A percentile compares a stretch with the other conserved stretches of the same genome.
Conservation (phyloP, 2,113 vertebrate species). For the Nycticorax nycticorax region DNA sequence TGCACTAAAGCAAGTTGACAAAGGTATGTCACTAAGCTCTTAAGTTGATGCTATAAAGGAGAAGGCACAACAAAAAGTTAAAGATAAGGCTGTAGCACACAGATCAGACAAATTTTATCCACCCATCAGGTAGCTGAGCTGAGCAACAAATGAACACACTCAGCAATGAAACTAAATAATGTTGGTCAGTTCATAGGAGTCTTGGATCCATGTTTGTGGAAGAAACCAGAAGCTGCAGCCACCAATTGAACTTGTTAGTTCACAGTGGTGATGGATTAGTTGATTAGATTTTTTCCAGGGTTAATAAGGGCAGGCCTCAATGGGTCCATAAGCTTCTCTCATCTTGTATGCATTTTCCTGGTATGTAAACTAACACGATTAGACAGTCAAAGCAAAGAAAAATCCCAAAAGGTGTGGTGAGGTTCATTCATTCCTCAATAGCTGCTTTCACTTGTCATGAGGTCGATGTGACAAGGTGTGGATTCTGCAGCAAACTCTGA, state of each 20-base stretch:
- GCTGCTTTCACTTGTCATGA: neutral
- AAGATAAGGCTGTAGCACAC: neutral
- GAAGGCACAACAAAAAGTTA: neutral
- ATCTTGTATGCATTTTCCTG: neutral
- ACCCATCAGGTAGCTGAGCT: neutral
- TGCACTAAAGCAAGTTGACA: neutral
- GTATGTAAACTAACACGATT: slow-evolving; percentile 11
- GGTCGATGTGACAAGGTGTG: neutral
- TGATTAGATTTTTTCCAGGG: slow-evolving; percentile 44
- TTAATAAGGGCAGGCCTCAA: slow-evolving; percentile 55
- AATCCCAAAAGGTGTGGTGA: neutral
- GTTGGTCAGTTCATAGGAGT: slow-evolving; percentile 10
- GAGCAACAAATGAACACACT: neutral
- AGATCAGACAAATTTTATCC: neutral
- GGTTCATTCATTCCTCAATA: neutral
- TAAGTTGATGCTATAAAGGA: neutral
- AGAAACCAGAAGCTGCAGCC: slow-evolving; percentile 2
- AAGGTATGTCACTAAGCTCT: neutral
- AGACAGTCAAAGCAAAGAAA: neutral
- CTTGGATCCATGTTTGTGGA: neutral
- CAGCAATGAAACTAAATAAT: neutral
- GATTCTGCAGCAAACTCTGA: neutral
- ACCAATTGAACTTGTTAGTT: slow-evolving; percentile 27
- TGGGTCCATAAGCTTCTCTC: slow-evolving; percentile 7
- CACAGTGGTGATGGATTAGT: neutral